phyloP scores from a whole-genome alignment of 2,113 vertebrate genomes.

The Antigone vipio region DNA sequence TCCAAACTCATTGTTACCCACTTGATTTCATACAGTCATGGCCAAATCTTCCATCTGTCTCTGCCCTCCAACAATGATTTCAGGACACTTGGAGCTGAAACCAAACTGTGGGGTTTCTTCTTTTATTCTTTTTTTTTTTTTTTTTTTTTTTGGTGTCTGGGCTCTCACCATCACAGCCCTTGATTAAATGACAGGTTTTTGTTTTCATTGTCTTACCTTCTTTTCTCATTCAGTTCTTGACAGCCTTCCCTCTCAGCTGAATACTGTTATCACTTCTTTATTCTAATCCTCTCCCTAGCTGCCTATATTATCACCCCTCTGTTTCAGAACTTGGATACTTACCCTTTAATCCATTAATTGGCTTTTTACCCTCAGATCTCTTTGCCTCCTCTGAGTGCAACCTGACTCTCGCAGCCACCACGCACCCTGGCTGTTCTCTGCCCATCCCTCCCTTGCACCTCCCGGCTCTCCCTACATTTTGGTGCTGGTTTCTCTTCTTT shows the following conservation, averaged over 20 bases:
- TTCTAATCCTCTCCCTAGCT: constrained; percentile 77
- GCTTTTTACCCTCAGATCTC: constrained; percentile 71
- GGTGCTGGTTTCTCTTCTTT: constrained; percentile 41
- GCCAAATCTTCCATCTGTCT: constrained; percentile 70
- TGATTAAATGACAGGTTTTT: constrained; percentile 74
- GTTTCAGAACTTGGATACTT: constrained; percentile 71
- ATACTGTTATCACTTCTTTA: constrained; percentile 82
- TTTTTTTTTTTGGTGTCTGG: background rate
- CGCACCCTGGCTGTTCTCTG: constrained; percentile 27
- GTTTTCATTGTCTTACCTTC: constrained; percentile 74
- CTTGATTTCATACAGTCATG: constrained; percentile 57
- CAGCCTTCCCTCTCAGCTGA: constrained; percentile 75
- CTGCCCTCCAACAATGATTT: constrained; percentile 57
- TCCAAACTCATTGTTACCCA: constrained; percentile 16
- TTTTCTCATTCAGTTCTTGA: constrained; percentile 74
- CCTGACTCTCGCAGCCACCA: constrained; percentile 52
- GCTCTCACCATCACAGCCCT: constrained; percentile 59
- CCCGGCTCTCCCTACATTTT: background rate
- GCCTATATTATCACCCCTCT: constrained; percentile 78
- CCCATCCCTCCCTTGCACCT: background rate
- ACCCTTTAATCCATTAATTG: constrained; percentile 79
- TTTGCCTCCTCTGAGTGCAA: constrained; percentile 41
- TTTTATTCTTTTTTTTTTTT: background rate
- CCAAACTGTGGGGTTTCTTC: background rate
- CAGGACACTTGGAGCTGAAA: constrained; percentile 51